Conservation (phyloP, 2,888 invertebrate species). For the Antitype chi region DNA sequence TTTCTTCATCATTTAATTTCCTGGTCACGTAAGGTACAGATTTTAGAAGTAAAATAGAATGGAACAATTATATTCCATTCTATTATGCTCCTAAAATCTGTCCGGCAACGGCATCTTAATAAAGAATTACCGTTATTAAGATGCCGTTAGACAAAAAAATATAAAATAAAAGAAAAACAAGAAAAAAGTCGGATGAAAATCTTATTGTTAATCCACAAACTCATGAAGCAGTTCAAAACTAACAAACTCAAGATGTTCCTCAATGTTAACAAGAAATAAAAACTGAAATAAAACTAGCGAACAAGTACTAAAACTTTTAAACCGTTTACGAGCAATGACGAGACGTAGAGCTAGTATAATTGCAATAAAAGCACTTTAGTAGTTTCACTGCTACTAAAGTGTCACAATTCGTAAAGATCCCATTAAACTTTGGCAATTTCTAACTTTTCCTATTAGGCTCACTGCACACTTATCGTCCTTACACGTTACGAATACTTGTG, state of each 20-base stretch:
- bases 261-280: slow-evolving; percentile 47
- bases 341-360: slow-evolving; percentile 75
- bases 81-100: too few species aligned
- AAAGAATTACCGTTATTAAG: too few species aligned
- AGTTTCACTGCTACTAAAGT: slow-evolving; percentile 82
- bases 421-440: slow-evolving; percentile 87
- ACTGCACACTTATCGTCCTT: slow-evolving; percentile 78
- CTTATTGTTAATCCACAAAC: slow-evolving; percentile 20
- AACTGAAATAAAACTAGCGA: slow-evolving; percentile 55
- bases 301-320: slow-evolving; percentile 59
- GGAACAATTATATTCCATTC: too few species aligned
- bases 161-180: neutral
- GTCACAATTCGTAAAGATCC: slow-evolving; percentile 87
- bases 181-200: neutral
- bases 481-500: slow-evolving; percentile 65
- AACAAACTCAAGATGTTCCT: slow-evolving; percentile 43
- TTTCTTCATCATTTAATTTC: neutral
- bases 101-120: too few species aligned
- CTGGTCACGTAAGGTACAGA: neutral
- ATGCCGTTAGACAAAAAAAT: neutral
- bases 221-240: slow-evolving; percentile 22
- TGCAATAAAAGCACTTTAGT: slow-evolving; percentile 80
- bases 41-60: neutral
- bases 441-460: slow-evolving; percentile 87
- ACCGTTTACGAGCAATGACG: slow-evolving; percentile 65